These are phyloP conservation scores for Onychomys arenicola DNA, from an alignment of 2,797 vertebrate species.

Conservation along the genomic window DNA sequence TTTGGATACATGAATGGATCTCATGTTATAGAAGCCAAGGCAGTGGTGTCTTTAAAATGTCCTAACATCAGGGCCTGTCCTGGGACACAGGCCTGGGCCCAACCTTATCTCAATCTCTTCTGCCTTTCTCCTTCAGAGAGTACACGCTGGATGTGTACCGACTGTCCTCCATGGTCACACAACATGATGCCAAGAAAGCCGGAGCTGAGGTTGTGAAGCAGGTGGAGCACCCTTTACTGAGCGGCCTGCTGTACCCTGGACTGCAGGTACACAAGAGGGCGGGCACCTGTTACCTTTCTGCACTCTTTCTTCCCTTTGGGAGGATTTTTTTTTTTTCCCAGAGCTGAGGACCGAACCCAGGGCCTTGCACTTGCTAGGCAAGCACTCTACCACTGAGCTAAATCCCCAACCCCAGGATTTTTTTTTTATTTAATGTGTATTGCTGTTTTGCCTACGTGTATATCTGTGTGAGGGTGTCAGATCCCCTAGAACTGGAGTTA, in stretches of 20 bases:
- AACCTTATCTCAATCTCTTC: not conserved
- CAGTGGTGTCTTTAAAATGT: not conserved
- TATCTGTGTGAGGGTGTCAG: not conserved
- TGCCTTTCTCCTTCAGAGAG: constrained; percentile 88
- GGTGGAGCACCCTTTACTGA: constrained; percentile 97
- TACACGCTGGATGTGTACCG: constrained; percentile 98
- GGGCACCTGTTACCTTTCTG: not conserved
- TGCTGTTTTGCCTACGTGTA: not conserved
- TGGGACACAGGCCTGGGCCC: not conserved
- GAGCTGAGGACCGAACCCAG: too few relatives aligned
- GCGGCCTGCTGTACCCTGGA: constrained; percentile 97
- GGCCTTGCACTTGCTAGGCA: too few relatives aligned
- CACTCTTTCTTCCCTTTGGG: not conserved
- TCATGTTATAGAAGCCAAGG: not conserved
- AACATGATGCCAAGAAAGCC: constrained; percentile 98
- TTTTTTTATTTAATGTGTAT: not conserved
- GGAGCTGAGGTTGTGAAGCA: constrained; percentile 99
- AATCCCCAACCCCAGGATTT: too few relatives aligned
- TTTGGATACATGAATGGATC: not conserved
- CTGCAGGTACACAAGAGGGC: constrained; percentile 90
- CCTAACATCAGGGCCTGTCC: not conserved
- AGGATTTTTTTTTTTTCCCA: not conserved
- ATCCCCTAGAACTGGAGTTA: not conserved
- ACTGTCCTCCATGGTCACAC: constrained; percentile 95
- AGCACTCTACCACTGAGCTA: too few relatives aligned